A percentile compares a stretch with the other conserved stretches of the same genome.
Conservation (phyloP, 2,797 vertebrate genomes). For the Halcyon smyrnensis region DNA sequence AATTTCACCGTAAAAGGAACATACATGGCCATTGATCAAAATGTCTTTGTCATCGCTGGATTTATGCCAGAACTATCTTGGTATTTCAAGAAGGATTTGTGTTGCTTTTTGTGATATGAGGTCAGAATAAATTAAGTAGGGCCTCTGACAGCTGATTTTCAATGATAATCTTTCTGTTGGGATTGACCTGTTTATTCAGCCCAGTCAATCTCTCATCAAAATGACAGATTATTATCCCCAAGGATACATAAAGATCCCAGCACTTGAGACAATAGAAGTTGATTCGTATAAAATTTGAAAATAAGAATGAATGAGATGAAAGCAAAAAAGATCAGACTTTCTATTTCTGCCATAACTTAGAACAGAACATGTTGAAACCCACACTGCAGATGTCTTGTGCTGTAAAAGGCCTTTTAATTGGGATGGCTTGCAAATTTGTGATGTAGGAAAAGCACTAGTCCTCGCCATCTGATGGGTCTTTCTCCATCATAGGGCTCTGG, state of each 20-base stretch:
- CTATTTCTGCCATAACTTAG: background rate
- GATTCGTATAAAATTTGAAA: slow-evolving; percentile 33
- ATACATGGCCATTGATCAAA: slow-evolving; percentile 40
- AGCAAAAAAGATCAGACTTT: background rate
- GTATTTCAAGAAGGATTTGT: slow-evolving; percentile 44
- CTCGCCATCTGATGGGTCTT: background rate
- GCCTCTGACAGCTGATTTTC: slow-evolving; percentile 58
- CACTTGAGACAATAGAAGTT: slow-evolving; percentile 18
- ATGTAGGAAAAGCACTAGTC: background rate
- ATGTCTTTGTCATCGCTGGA: slow-evolving; percentile 52
- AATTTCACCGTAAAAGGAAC: slow-evolving; percentile 30
- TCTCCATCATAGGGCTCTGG: background rate
- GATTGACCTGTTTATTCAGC: slow-evolving; percentile 58
- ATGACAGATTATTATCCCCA: slow-evolving; percentile 38
- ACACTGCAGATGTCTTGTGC: background rate
- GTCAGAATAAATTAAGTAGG: slow-evolving; percentile 61
- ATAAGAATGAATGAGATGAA: background rate
- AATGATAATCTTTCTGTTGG: slow-evolving; percentile 58
- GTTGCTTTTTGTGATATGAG: slow-evolving; percentile 46
- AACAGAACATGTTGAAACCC: background rate
- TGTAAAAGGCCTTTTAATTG: background rate
- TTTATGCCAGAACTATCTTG: background rate
- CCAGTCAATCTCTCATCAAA: slow-evolving; percentile 36
- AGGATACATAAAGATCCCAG: slow-evolving; percentile 18
- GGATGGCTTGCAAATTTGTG: background rate